Percentiles rank a stretch among this genome's conserved stretches.
These are phyloP conservation scores for Alviniconcha strummeri DNA, from an alignment of 2,888 invertebrate species.

Conservation along the genomic window DNA sequence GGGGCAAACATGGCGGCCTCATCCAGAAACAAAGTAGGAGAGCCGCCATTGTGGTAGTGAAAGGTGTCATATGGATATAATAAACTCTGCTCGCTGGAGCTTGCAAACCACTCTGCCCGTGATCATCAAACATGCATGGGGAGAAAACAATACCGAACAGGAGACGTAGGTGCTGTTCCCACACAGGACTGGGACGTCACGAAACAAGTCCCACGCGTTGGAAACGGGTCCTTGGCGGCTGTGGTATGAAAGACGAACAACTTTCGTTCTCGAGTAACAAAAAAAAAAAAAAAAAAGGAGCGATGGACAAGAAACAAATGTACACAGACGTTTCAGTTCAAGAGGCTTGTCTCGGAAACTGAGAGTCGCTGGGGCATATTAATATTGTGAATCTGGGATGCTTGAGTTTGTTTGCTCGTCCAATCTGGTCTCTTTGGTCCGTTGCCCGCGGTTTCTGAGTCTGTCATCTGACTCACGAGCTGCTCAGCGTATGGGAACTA, in stretches of 20 bases:
- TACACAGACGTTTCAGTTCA: too few relatives aligned
- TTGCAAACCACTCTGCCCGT: background rate
- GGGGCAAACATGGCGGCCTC: background rate
- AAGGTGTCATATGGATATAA: conserved; percentile 22
- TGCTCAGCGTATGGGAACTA: background rate
- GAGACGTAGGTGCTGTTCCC: too few relatives aligned
- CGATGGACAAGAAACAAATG: too few relatives aligned
- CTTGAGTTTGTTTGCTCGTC: too few relatives aligned
- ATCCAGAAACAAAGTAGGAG: background rate
- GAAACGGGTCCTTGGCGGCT: too few relatives aligned
- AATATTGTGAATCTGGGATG: background rate
- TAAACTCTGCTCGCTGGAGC: background rate
- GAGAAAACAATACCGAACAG: background rate
- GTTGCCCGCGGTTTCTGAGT: background rate
- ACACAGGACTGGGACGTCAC: too few relatives aligned
- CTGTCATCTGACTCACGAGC: background rate
- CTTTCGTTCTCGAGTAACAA: too few relatives aligned
- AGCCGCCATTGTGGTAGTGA: background rate
- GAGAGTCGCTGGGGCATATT: too few relatives aligned
- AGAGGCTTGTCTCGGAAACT: too few relatives aligned
- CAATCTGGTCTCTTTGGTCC: background rate
- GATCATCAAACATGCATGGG: background rate
- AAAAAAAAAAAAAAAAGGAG: too few relatives aligned
- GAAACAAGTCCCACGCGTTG: too few relatives aligned
- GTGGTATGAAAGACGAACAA: too few relatives aligned